A percentile compares a stretch with the other conserved stretches of the same genome.
Evolutionary conservation across 2,888 invertebrate species (phyloP).

Genomic region (Selenia dentaria): DNA sequence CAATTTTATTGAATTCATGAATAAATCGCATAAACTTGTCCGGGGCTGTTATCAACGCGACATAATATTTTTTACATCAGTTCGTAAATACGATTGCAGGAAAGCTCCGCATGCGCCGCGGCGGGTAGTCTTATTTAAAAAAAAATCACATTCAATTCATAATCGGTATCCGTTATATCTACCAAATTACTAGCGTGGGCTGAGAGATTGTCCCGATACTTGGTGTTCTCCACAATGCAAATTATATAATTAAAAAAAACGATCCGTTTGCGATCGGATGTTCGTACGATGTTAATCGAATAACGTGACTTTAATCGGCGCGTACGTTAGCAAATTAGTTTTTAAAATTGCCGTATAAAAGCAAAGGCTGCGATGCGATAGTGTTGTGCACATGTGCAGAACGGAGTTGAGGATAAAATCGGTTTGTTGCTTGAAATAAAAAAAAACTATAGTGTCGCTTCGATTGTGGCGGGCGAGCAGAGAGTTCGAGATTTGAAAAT

Average conservation of each 20-base stretch:
- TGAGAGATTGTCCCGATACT: slow-evolving; percentile 67
- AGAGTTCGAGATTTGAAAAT: slow-evolving; percentile 81
- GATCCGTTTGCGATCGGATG: slow-evolving; percentile 65
- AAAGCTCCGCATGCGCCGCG: slow-evolving; percentile 50
- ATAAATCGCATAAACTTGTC: slow-evolving; percentile 74
- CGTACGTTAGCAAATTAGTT: slow-evolving; percentile 55
- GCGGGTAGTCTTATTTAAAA: slow-evolving; percentile 58
- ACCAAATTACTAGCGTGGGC: slow-evolving; percentile 69
- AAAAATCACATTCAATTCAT: slow-evolving; percentile 68
- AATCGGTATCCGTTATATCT: slow-evolving; percentile 69
- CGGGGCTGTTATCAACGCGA: slow-evolving; percentile 64
- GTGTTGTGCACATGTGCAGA: slow-evolving; percentile 38
- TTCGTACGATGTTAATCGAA: slow-evolving; percentile 66
- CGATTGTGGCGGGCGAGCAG: slow-evolving; percentile 70
- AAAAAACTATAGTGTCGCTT: slow-evolving; percentile 66
- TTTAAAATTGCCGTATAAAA: slow-evolving; percentile 43
- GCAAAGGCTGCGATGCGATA: slow-evolving; percentile 31
- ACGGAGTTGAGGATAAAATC: slow-evolving; percentile 50
- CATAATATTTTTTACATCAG: slow-evolving; percentile 68
- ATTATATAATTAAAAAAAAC: slow-evolving; percentile 81
- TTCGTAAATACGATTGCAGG: slow-evolving; percentile 56
- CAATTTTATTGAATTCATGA: slow-evolving; percentile 78
- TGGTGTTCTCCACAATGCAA: slow-evolving; percentile 65
- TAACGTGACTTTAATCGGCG: slow-evolving; percentile 57
- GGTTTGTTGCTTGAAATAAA: slow-evolving; percentile 60